Conservation (phyloP, 2,888 invertebrate species). For the Busseola fusca region DNA sequence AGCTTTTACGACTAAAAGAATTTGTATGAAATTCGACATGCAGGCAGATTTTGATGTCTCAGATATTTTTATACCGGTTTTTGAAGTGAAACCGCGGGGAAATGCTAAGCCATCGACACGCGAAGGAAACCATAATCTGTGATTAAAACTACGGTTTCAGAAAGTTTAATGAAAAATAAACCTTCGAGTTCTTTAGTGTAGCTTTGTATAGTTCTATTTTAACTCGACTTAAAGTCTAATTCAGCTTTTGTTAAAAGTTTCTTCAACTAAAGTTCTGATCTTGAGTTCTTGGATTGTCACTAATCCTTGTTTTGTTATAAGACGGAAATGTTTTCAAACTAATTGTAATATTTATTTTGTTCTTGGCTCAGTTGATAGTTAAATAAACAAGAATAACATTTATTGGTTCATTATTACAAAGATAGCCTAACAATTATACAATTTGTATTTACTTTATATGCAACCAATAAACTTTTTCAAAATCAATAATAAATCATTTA, state of each 20-base stretch:
- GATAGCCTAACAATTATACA: not conserved
- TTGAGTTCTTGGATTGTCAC: not conserved
- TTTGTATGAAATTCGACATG: not conserved
- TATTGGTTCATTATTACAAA: not conserved
- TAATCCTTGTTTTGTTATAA: not conserved
- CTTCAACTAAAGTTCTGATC: not conserved
- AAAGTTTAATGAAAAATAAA: conserved; percentile 9
- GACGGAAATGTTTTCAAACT: not conserved
- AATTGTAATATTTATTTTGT: not conserved
- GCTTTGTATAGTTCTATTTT: not conserved
- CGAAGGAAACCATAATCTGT: not conserved
- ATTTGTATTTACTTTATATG: not conserved
- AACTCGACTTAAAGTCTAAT: not conserved
- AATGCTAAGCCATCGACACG: not conserved
- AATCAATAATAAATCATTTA: no score
- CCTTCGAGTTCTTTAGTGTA: not conserved
- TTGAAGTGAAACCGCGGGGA: not conserved
- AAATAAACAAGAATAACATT: no score
- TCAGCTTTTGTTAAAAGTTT: not conserved
- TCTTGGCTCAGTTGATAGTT: not conserved
- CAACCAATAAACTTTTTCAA: not conserved
- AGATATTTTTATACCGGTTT: not conserved
- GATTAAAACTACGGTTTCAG: conserved; percentile 4
- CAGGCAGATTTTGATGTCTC: not conserved
- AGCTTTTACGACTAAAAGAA: not conserved